phyloP scores from a whole-genome alignment of 2,113 vertebrate species.

The Ictalurus punctatus region DNA sequence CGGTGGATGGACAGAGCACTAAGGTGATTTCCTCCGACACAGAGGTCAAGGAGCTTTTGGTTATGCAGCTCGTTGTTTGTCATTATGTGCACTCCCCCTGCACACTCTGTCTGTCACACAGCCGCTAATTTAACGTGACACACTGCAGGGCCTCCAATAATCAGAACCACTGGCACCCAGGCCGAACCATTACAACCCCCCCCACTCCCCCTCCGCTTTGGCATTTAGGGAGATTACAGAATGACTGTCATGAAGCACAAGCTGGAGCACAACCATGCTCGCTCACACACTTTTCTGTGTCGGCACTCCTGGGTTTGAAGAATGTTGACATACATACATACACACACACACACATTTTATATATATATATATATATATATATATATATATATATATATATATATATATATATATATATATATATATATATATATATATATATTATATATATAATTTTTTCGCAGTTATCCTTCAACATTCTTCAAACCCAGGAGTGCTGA shows the following conservation, averaged over 20 bases:
- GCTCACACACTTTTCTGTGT: neutral
- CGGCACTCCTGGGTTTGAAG: too few species aligned
- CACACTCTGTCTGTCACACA: conserved; percentile 82
- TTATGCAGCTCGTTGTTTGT: conserved; percentile 51
- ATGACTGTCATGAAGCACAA: conserved; percentile 80
- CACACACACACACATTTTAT: too few species aligned
- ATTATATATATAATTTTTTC: too few species aligned
- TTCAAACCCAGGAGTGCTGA: neutral
- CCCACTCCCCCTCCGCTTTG: neutral
- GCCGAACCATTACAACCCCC: conserved; percentile 73
- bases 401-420: too few species aligned
- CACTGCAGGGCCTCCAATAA: conserved; percentile 92
- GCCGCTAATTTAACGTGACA: conserved; percentile 94
- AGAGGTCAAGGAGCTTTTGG: conserved; percentile 23
- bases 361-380: too few species aligned
- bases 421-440: too few species aligned
- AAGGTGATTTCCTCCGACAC: neutral
- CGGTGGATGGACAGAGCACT: neutral
- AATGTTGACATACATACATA: neutral
- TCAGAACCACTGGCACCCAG: conserved; percentile 91
- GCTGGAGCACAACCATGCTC: conserved; percentile 52
- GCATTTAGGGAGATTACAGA: conserved; percentile 93
- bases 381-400: too few species aligned
- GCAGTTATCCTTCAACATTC: neutral
- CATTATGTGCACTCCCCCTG: neutral